These are phyloP conservation scores for Carposina sasakii DNA, from an alignment of 1,140 invertebrate species.

Conservation along the genomic window DNA sequence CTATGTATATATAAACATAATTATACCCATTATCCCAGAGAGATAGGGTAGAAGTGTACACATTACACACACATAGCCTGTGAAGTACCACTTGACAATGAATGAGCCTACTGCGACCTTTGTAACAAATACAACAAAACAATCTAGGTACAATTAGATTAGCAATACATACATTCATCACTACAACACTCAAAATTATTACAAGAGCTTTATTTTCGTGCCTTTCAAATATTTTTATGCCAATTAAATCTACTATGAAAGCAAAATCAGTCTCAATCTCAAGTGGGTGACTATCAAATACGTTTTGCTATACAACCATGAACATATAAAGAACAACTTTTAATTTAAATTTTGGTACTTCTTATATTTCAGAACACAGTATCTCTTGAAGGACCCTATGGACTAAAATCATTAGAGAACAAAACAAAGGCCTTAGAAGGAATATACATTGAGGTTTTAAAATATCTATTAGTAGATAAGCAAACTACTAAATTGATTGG, in stretches of 20 bases:
- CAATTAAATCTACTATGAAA: background rate
- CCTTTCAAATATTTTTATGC: too few species aligned
- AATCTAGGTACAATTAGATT: too few species aligned
- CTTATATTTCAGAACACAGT: conserved; percentile 12
- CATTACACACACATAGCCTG: background rate
- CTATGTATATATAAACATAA: background rate
- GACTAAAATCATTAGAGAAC: conserved; percentile 29
- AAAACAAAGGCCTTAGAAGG: conserved; percentile 34
- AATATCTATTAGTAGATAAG: too few species aligned
- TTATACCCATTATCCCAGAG: background rate
- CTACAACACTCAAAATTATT: too few species aligned
- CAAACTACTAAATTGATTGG: too few species aligned
- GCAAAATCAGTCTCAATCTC: background rate
- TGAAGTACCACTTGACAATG: background rate
- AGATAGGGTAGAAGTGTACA: background rate
- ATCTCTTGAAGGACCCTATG: conserved; percentile 14
- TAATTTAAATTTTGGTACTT: background rate
- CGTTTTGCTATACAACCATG: background rate
- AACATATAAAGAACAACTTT: background rate
- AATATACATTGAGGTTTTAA: conserved; percentile 40
- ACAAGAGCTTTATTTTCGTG: too few species aligned
- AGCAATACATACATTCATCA: too few species aligned
- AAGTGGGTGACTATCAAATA: background rate
- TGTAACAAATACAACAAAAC: background rate
- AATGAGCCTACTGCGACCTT: background rate